Evolutionary conservation across 2,797 vertebrate species (phyloP).

Genomic region (Eidolon dupreanum): DNA sequence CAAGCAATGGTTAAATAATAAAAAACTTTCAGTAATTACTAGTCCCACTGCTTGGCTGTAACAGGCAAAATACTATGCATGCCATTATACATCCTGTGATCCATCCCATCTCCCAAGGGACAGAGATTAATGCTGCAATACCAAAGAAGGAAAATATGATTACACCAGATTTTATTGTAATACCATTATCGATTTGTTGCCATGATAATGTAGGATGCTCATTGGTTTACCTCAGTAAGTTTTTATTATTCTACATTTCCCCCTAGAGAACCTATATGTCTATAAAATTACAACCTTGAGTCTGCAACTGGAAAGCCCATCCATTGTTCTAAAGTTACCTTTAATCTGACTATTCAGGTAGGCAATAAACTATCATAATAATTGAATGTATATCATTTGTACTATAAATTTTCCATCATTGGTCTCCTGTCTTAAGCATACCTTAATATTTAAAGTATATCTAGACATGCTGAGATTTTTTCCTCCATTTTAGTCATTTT

Average conservation of each 20-base stretch:
- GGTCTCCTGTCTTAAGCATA: not conserved
- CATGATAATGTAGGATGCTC: slow-evolving; percentile 62
- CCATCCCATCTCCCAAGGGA: not conserved
- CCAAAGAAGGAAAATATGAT: slow-evolving; percentile 51
- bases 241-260: slow-evolving; percentile 71
- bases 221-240: slow-evolving; percentile 67
- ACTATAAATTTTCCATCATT: slow-evolving; percentile 10
- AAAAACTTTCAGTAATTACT: slow-evolving; percentile 52
- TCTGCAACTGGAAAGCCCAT: slow-evolving; percentile 48
- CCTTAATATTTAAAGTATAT: slow-evolving; percentile 48
- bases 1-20: slow-evolving; percentile 28
- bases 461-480: not conserved
- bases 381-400: not conserved
- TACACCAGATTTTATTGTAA: slow-evolving; percentile 75
- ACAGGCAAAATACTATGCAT: slow-evolving; percentile 52
- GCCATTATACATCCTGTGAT: slow-evolving; percentile 32
- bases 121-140: slow-evolving; percentile 62
- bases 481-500: slow-evolving; percentile 35
- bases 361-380: not conserved
- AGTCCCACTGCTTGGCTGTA: not conserved
- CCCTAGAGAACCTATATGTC: slow-evolving; percentile 27
- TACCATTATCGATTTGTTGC: slow-evolving; percentile 62
- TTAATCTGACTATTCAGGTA: slow-evolving; percentile 49
- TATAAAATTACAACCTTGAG: slow-evolving; percentile 63
- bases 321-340: slow-evolving; percentile 61